These are phyloP conservation scores for Vollenhovia emeryi DNA, from an alignment of 1,140 invertebrate species.

Conservation along the genomic window DNA sequence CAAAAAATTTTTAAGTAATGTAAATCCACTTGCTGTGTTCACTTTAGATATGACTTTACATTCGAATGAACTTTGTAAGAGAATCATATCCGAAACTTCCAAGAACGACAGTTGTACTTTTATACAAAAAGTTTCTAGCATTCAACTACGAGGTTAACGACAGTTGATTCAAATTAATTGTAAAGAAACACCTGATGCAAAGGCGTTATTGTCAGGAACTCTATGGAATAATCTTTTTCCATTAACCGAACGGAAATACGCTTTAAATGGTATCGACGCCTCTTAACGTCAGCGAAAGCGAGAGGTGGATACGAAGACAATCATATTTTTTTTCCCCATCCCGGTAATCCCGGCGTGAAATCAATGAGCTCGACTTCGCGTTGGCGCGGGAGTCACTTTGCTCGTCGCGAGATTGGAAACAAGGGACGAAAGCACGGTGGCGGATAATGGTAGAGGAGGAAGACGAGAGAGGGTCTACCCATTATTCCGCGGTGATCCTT, in stretches of 20 bases:
- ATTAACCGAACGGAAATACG: neutral
- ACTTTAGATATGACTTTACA: neutral
- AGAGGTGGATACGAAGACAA: neutral
- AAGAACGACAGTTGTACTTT: neutral
- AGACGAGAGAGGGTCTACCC: conserved; percentile 64
- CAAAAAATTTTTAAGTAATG: no score
- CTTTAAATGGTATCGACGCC: neutral
- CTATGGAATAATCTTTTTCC: neutral
- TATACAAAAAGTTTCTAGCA: neutral
- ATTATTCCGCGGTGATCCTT: conserved; percentile 71
- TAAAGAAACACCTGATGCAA: neutral
- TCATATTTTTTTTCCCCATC: neutral
- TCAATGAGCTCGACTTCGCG: conserved; percentile 71
- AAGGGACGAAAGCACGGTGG: conserved; percentile 48
- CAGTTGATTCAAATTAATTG: neutral
- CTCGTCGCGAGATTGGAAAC: conserved; percentile 70
- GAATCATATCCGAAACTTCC: no score
- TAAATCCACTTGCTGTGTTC: neutral
- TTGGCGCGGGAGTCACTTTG: conserved; percentile 60
- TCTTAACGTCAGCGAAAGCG: neutral
- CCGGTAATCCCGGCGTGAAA: conserved; percentile 55
- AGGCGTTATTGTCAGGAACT: neutral
- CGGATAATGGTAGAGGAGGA: conserved; percentile 62
- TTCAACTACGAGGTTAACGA: neutral
- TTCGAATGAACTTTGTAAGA: neutral